phyloP scores from a whole-genome alignment of 2,888 invertebrate genomes.

The Sepioteuthis lessoniana region DNA sequence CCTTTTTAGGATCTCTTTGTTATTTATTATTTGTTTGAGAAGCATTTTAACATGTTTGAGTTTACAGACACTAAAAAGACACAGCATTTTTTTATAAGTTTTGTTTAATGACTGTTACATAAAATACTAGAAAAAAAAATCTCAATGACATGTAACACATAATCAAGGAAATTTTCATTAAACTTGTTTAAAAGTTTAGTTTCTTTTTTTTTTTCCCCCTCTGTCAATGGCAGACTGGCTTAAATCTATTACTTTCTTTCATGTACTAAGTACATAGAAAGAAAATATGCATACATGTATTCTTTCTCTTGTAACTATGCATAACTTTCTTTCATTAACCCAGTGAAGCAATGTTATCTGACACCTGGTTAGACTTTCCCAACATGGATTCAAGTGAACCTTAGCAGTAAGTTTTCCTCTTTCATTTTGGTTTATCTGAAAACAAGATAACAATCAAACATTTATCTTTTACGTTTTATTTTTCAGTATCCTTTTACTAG shows the following conservation, averaged over 20 bases:
- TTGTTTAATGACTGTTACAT: neutral
- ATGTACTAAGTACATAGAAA: slow-evolving; percentile 3
- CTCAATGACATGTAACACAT: neutral
- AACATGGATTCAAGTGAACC: neutral
- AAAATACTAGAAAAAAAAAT: neutral
- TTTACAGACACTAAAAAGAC: neutral
- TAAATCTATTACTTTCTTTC: neutral
- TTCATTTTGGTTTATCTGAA: neutral
- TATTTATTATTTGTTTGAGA: neutral
- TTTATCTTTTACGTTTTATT: neutral
- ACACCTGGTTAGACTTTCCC: neutral
- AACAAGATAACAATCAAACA: neutral
- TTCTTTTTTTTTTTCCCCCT: neutral
- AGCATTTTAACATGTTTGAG: neutral
- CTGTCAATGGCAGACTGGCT: slow-evolving; percentile 23
- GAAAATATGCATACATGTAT: neutral
- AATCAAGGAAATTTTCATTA: slow-evolving; percentile 33
- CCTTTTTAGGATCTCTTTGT: slow-evolving; percentile 15
- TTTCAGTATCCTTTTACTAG: neutral
- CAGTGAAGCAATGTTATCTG: slow-evolving; percentile 33
- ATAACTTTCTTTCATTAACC: neutral
- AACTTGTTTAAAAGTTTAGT: neutral
- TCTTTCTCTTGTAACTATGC: slow-evolving; percentile 17
- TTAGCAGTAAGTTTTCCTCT: neutral
- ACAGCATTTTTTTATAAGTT: neutral